Conservation (phyloP, 2,888 invertebrate genomes). For the Ophioninae sp. region DNA sequence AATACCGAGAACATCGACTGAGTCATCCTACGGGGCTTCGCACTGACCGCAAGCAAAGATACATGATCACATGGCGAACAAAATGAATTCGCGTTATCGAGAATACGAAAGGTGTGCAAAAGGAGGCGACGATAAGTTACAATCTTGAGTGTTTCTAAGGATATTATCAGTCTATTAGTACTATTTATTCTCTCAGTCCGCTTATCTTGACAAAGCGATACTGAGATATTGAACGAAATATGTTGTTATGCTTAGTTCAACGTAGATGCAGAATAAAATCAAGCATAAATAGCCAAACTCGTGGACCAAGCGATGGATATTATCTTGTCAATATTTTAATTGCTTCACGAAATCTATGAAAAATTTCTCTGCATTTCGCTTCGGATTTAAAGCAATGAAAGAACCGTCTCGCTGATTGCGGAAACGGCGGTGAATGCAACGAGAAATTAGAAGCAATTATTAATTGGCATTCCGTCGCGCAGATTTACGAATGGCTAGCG, state of each 20-base stretch:
- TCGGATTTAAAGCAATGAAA: background rate
- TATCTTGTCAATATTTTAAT: no score
- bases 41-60: slow-evolving; percentile 17
- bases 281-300: no score
- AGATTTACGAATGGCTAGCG: slow-evolving; percentile 5
- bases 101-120: slow-evolving; percentile 29
- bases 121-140: slow-evolving; percentile 34
- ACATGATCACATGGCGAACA: slow-evolving; percentile 2
- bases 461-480: background rate
- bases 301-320: no score
- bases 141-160: slow-evolving; percentile 40
- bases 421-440: background rate
- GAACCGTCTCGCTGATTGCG: background rate
- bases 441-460: background rate
- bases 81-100: slow-evolving; percentile 54
- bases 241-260: background rate
- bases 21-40: slow-evolving; percentile 29
- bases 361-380: background rate
- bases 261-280: background rate
- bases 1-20: slow-evolving; percentile 32
- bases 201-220: slow-evolving; percentile 5
- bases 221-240: slow-evolving; percentile 23
- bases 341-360: no score
- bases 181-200: background rate
- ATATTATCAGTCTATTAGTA: slow-evolving; percentile 37